Conservation (phyloP, 2,113 vertebrate species). For the Rhinopomastus cyanomelas region DNA sequence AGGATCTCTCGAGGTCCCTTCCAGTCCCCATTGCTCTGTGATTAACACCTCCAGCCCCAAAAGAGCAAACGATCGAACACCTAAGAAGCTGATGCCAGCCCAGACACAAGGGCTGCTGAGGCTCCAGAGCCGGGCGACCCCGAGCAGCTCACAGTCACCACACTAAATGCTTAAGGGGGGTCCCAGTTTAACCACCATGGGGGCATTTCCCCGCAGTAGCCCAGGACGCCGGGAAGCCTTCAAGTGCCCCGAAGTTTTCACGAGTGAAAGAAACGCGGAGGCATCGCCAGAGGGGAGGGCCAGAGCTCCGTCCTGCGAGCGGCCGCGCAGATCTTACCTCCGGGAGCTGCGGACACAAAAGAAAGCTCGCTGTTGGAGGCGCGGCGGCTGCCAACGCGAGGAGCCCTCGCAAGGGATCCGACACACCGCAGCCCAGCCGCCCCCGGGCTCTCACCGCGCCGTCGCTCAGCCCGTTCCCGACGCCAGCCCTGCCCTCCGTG, state of each 20-base stretch:
- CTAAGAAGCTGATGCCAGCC: not conserved
- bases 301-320: constrained; percentile 2
- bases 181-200: not conserved
- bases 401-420: no score
- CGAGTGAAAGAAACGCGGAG: not conserved
- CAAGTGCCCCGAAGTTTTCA: not conserved
- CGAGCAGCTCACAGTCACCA: not conserved
- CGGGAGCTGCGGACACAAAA: constrained; percentile 52
- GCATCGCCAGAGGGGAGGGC: not conserved
- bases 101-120: not conserved
- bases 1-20: no score
- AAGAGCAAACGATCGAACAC: not conserved
- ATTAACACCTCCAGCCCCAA: not conserved
- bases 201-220: not conserved
- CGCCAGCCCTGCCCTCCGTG: not conserved
- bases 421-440: no score
- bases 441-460: no score
- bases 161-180: not conserved
- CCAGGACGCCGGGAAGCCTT: not conserved
- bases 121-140: not conserved
- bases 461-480: no score
- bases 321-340: constrained; percentile 57
- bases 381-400: not conserved
- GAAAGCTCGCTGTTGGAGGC: not conserved
- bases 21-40: no score